phyloP scores from a whole-genome alignment of 2,113 vertebrate genomes.

The Chloropsis cyanopogon region DNA sequence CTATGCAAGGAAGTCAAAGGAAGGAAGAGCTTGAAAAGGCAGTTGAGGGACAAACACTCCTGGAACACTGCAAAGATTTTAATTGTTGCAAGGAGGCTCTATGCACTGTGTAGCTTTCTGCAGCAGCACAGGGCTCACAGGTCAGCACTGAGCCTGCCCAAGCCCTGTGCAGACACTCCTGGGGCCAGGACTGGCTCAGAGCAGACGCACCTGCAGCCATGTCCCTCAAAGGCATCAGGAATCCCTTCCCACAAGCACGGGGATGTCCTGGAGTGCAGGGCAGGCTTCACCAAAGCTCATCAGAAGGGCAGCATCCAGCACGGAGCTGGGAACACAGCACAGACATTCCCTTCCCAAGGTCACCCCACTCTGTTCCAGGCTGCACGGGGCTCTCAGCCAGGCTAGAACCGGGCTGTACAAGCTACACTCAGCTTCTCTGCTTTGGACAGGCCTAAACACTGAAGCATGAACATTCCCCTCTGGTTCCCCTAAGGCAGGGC shows the following conservation, averaged over 20 bases:
- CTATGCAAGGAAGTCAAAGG: neutral
- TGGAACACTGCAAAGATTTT: neutral
- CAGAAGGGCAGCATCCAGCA: accelerated
- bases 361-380: neutral
- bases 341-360: accelerated
- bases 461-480: neutral
- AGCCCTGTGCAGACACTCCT: neutral
- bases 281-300: accelerated
- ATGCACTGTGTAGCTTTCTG: neutral
- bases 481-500: neutral
- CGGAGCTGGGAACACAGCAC: accelerated
- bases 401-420: accelerated
- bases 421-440: accelerated
- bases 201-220: neutral
- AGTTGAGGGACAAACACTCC: neutral
- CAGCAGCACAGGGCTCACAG: neutral
- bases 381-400: neutral
- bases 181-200: neutral
- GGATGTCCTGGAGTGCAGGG: neutral
- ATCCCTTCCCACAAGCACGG: accelerated
- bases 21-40: neutral
- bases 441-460: neutral
- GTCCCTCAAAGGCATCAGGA: accelerated
- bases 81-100: neutral
- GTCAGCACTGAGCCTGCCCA: neutral